A percentile compares a stretch with the other conserved stretches of the same genome.
Evolutionary conservation across 2,797 vertebrate species (phyloP).

Genomic region (Staurois parvus): DNA sequence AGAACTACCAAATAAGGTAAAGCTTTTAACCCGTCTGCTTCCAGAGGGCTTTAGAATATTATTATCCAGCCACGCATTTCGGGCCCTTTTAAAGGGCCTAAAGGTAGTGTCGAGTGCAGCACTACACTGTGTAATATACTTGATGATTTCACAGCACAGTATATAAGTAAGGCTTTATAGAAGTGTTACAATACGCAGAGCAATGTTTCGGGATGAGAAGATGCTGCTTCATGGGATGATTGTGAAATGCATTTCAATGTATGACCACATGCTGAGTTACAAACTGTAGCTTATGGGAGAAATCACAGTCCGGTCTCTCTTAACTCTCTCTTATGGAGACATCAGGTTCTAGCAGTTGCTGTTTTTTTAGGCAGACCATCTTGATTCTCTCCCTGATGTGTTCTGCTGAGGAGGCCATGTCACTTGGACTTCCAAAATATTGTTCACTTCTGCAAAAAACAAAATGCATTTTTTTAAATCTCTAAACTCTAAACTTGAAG

Average conservation of each 20-base stretch:
- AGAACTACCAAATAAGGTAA: slow-evolving; percentile 36
- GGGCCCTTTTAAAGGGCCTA: slow-evolving; percentile 75
- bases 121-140: slow-evolving; percentile 74
- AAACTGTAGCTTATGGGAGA: slow-evolving; percentile 67
- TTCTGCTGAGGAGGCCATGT: slow-evolving; percentile 91
- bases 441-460: slow-evolving; percentile 87
- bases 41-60: slow-evolving; percentile 7
- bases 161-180: slow-evolving; percentile 81
- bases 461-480: neutral
- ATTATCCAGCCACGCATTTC: slow-evolving; percentile 39
- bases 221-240: slow-evolving; percentile 68
- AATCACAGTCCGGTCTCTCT: slow-evolving; percentile 69
- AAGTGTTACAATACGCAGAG: slow-evolving; percentile 74
- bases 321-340: slow-evolving; percentile 79
- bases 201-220: slow-evolving; percentile 68
- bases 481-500: neutral
- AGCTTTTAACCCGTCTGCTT: slow-evolving; percentile 42
- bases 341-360: slow-evolving; percentile 86
- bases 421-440: slow-evolving; percentile 93
- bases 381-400: slow-evolving; percentile 93
- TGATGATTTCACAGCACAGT: slow-evolving; percentile 79
- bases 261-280: slow-evolving; percentile 71
- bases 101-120: slow-evolving; percentile 79
- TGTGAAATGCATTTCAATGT: slow-evolving; percentile 74
- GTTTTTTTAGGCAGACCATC: slow-evolving; percentile 89